Percentiles rank a stretch among this genome's conserved stretches.
Conservation (phyloP, 2,113 vertebrate genomes). For the Pelobates fuscus region DNA sequence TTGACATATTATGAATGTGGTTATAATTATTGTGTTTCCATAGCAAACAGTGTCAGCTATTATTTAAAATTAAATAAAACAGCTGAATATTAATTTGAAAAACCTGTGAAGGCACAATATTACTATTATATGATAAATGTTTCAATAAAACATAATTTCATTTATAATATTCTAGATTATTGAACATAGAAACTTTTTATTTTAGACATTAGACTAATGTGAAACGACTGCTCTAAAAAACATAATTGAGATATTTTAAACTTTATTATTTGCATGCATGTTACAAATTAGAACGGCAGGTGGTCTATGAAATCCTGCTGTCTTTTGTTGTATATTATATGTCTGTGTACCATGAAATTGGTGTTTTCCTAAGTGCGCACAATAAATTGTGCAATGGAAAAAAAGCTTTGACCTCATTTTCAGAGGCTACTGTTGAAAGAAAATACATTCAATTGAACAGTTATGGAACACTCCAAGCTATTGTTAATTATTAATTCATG, state of each 20-base stretch:
- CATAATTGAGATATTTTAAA: neutral
- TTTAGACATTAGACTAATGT: neutral
- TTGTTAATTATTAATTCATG: constrained; percentile 17
- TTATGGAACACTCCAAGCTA: neutral
- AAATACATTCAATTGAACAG: constrained; percentile 10
- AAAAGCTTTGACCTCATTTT: constrained; percentile 17
- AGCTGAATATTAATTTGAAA: no score
- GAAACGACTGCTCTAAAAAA: neutral
- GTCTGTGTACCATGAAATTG: neutral
- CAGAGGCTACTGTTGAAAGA: neutral
- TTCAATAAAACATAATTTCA: neutral
- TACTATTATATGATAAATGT: no score
- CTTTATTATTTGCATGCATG: constrained; percentile 1
- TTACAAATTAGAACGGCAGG: neutral
- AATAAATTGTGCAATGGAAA: neutral
- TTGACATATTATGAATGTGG: no score
- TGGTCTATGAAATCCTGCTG: neutral
- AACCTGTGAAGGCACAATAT: no score
- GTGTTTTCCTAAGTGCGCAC: constrained; percentile 4
- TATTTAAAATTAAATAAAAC: no score
- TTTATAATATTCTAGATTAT: neutral
- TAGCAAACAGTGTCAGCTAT: no score
- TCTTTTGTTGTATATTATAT: neutral
- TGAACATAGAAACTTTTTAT: neutral
- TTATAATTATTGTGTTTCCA: no score